Conservation (phyloP, 1,140 invertebrate species). For the Sycophaga agraensis region DNA sequence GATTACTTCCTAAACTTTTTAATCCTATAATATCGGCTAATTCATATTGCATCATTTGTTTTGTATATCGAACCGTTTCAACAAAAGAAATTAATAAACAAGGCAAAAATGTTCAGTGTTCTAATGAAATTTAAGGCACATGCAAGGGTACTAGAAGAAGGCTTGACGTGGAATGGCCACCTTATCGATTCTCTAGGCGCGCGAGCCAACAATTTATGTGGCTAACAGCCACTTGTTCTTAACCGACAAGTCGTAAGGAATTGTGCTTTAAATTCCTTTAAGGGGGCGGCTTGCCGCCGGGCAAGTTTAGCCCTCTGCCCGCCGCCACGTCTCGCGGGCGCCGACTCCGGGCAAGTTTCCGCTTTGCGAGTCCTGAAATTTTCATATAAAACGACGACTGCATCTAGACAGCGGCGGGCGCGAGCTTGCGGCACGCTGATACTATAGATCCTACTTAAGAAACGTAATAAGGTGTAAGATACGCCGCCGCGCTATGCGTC, state of each 20-base stretch:
- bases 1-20: too few species aligned
- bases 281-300: background rate
- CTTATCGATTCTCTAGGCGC: constrained; percentile 1
- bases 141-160: too few species aligned
- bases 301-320: too few species aligned
- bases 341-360: constrained; percentile 28
- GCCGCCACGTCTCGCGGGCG: too few species aligned
- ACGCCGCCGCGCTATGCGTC: constrained; percentile 36
- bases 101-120: background rate
- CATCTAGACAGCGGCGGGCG: constrained; percentile 11
- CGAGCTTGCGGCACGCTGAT: constrained; percentile 1
- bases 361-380: constrained; percentile 46
- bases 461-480: constrained; percentile 50
- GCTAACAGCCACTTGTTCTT: constrained; percentile 8
- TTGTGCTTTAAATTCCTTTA: constrained; percentile 24
- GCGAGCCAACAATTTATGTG: background rate
- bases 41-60: too few species aligned
- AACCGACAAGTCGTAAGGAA: constrained; percentile 13
- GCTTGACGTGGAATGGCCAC: background rate
- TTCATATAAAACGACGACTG: constrained; percentile 43
- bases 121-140: too few species aligned
- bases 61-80: too few species aligned
- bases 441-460: constrained; percentile 42
- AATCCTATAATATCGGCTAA: too few species aligned
- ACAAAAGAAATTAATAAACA: background rate